A percentile compares a stretch with the other conserved stretches of the same genome.
Conservation (phyloP, 2,113 vertebrate species). For the Sapajus apella region DNA sequence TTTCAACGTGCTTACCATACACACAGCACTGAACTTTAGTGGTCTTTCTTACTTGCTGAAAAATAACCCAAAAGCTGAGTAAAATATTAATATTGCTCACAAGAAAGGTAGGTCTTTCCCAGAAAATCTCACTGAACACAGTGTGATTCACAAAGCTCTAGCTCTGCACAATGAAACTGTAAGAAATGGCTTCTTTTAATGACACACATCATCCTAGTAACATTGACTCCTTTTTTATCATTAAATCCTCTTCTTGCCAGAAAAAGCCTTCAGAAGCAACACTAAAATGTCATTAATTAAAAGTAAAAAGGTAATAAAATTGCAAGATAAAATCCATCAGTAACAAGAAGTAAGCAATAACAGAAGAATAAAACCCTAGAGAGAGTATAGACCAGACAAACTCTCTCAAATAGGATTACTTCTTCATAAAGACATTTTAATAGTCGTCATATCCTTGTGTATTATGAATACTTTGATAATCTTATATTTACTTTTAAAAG, state of each 20-base stretch:
- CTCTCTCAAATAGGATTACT: background rate
- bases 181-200: background rate
- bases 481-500: background rate
- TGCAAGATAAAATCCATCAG: background rate
- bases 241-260: conserved; percentile 18
- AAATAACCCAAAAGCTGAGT: background rate
- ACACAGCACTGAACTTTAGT: background rate
- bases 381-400: background rate
- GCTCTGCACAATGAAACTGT: background rate
- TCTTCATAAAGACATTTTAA: background rate
- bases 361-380: background rate
- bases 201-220: background rate
- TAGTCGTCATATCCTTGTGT: background rate
- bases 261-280: background rate
- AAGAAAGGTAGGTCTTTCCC: background rate
- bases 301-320: conserved; percentile 28
- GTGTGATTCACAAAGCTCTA: background rate
- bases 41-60: background rate
- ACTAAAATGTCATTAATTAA: conserved; percentile 50
- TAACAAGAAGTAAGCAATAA: background rate
- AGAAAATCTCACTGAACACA: background rate
- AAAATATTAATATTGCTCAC: background rate
- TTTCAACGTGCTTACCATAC: background rate
- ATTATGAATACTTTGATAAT: background rate
- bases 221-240: background rate